Base-by-base conservation (phyloP, 2,888 invertebrate genomes). In the Spisula subtruncata region DNA sequence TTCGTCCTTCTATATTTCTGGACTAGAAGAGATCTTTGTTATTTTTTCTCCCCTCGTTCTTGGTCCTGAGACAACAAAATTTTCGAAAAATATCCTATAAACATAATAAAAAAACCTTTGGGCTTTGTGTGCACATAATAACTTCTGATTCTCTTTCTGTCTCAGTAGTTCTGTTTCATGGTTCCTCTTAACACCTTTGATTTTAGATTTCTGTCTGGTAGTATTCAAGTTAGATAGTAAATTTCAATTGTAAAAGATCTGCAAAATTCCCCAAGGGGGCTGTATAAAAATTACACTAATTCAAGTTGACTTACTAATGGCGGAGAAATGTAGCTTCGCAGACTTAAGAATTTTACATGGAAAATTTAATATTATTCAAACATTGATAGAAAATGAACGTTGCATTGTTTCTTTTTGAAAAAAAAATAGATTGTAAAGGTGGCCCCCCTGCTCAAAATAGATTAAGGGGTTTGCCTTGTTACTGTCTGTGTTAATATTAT, bases 271-370 rank as follows among this genome's bases (percentile, higher is more conserved):
- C 35, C 75, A 25, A 18, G 75, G 35, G 75, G 35, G 32, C 20
- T 75, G 32, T 32, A 35, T 75, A 75, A 75, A 75, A 75, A 75
- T 75, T 75, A 12, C 75, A 75, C 32, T 75, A 35, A 75, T 75
- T 35, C 16, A 75, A 75, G 75, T 75, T 75, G 75, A 75, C 75
- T 75, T 32, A 35, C 25, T 35, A 75, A 75, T 75, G 75, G 75
- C 16, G 75, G 75, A 16, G 32, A 75, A 75, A 35, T 66, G 60
- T 66, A 25, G 60, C 60, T 66, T 1, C 8, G n/a, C 25, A 66
- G 60, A 25, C 60, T 66, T 41, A 25, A n/a, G n/a, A 60, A 20
- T 8, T 8, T 20, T 20, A n/a, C n/a, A n/a, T 60, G n/a, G 60
- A 60, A 5, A 66, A 12, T 25, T 66, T 10, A 10, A 66, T 66